These are phyloP conservation scores for Cephus nigrinus DNA, from an alignment of 2,888 invertebrate genomes.

Conservation along the genomic window DNA sequence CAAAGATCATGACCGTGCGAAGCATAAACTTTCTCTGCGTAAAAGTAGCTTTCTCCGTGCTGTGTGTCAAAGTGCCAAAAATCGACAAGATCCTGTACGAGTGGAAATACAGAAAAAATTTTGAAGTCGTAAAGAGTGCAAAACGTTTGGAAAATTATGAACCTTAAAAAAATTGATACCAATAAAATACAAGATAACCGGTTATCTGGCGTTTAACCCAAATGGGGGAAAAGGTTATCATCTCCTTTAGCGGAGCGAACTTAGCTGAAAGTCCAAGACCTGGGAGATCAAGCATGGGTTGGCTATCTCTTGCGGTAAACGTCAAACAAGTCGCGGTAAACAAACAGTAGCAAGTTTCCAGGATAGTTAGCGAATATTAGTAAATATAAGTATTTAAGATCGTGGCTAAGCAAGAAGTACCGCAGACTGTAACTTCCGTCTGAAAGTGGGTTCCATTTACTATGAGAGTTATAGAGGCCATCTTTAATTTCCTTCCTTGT, in stretches of 20 bases:
- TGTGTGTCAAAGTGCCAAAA: background rate
- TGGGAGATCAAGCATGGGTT: background rate
- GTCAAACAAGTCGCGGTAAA: slow-evolving; percentile 6
- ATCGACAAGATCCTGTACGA: background rate
- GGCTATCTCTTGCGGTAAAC: slow-evolving; percentile 2
- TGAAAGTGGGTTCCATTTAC: slow-evolving; percentile 1
- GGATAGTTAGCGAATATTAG: slow-evolving; percentile 12
- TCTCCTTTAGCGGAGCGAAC: background rate
- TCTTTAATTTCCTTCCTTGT: background rate
- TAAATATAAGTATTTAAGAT: slow-evolving; percentile 12
- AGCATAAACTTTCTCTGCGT: background rate
- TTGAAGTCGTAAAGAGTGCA: background rate
- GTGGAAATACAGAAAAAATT: background rate
- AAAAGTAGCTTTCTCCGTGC: background rate
- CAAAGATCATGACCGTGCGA: background rate
- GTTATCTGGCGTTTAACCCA: background rate
- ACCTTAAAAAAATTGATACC: background rate
- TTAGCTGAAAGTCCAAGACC: background rate
- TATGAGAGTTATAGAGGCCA: background rate
- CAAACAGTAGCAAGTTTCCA: slow-evolving; percentile 8
- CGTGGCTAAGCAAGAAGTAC: slow-evolving; percentile 2
- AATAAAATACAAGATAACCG: background rate
- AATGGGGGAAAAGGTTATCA: background rate
- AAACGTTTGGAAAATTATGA: background rate
- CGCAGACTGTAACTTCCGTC: slow-evolving; percentile 9